These are phyloP conservation scores for Cavia aperea DNA, from an alignment of 2,113 vertebrate species.

Conservation along the genomic window DNA sequence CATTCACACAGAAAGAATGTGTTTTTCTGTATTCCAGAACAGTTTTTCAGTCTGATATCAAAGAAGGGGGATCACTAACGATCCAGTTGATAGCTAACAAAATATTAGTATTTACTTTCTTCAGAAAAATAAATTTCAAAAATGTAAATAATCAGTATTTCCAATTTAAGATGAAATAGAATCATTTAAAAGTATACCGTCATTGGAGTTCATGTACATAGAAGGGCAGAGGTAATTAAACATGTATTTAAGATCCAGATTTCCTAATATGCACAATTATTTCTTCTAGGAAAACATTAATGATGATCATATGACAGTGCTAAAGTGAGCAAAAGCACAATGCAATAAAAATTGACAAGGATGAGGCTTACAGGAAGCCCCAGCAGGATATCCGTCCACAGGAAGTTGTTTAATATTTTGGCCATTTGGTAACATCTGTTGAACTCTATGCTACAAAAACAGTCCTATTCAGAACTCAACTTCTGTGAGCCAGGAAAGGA, in stretches of 20 bases:
- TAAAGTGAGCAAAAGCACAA: not conserved
- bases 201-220: not conserved
- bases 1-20: not conserved
- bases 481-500: conserved; percentile 52
- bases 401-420: conserved; percentile 44
- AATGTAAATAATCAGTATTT: not conserved
- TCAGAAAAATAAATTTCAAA: not conserved
- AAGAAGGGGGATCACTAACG: not conserved
- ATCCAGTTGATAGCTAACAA: not conserved
- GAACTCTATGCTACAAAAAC: conserved; percentile 49
- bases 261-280: not conserved
- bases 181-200: not conserved
- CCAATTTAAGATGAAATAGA: not conserved
- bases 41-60: not conserved
- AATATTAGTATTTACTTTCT: not conserved
- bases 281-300: not conserved
- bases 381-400: conserved; percentile 16
- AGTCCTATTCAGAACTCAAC: conserved; percentile 27
- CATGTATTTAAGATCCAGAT: not conserved
- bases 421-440: conserved; percentile 58
- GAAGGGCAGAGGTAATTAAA: not conserved
- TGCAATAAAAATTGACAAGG: not conserved
- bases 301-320: not conserved
- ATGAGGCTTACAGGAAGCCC: not conserved
- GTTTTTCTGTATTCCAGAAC: not conserved